phyloP scores from a whole-genome alignment of 2,113 vertebrate genomes.

The Grammomys dolichurus region DNA sequence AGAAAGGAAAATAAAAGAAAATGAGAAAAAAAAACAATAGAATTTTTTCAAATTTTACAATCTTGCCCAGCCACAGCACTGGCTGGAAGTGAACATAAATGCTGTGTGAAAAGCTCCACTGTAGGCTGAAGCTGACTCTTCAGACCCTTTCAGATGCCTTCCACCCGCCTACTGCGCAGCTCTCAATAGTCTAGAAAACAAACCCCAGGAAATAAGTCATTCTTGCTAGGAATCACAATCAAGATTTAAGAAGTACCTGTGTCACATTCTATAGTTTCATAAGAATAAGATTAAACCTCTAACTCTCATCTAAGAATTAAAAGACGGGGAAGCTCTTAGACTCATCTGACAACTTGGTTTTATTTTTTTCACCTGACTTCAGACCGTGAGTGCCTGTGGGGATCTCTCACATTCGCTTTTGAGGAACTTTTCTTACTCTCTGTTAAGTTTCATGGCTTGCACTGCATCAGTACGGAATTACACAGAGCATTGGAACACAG shows the following conservation, averaged over 20 bases:
- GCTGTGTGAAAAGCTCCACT: not conserved
- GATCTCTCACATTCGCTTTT: not conserved
- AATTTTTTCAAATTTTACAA: not conserved
- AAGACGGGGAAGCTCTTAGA: not conserved
- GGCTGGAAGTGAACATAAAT: not conserved
- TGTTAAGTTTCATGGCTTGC: not conserved
- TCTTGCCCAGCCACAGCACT: not conserved
- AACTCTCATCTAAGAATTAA: constrained; percentile 28
- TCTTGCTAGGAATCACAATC: not conserved
- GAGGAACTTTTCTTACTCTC: constrained; percentile 16
- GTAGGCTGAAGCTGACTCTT: not conserved
- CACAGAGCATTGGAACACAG: constrained; percentile 40
- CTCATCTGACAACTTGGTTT: not conserved
- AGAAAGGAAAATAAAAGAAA: not conserved
- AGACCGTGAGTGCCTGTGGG: not conserved
- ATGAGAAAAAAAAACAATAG: not conserved
- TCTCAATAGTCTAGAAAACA: not conserved
- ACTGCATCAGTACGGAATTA: constrained; percentile 5
- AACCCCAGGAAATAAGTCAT: constrained; percentile 12
- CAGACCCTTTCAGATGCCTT: constrained; percentile 24
- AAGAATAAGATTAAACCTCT: not conserved
- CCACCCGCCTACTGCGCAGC: not conserved
- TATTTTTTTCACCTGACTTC: constrained; percentile 6
- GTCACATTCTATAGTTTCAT: not conserved
- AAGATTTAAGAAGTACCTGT: not conserved